These are phyloP conservation scores for Sus cebifrons DNA, from an alignment of 2,797 vertebrate genomes.

Conservation along the genomic window DNA sequence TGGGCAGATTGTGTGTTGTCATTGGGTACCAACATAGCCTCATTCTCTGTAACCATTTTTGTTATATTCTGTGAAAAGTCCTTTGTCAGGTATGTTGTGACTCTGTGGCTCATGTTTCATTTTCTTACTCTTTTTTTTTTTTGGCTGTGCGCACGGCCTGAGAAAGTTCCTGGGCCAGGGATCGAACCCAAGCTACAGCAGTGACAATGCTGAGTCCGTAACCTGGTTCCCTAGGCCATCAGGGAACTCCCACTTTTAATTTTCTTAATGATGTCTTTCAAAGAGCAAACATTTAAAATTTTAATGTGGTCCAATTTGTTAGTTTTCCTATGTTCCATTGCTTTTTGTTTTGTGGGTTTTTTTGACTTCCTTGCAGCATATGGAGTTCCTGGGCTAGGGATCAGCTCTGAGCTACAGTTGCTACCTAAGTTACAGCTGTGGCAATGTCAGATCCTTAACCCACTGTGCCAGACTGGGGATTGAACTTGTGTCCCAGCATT, in stretches of 20 bases:
- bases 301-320: background rate
- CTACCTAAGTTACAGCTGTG: no score
- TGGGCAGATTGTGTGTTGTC: fast-evolving
- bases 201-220: no score
- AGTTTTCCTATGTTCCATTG: background rate
- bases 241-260: background rate
- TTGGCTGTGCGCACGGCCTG: background rate
- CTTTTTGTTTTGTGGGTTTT: background rate
- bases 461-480: no score
- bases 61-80: background rate
- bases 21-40: background rate
- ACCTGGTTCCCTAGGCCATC: background rate
- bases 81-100: background rate
- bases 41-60: background rate
- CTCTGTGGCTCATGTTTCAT: background rate
- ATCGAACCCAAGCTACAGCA: no score
- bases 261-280: background rate
- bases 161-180: no score
- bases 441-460: no score
- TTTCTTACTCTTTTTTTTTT: background rate
- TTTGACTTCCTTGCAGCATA: no score
- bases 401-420: no score
- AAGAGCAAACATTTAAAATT: background rate
- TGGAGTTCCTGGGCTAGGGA: no score
- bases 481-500: no score